A percentile compares a stretch with the other conserved stretches of the same genome.
Conservation (phyloP, 2,113 vertebrate species). For the Nothocercus nigrocapillus region DNA sequence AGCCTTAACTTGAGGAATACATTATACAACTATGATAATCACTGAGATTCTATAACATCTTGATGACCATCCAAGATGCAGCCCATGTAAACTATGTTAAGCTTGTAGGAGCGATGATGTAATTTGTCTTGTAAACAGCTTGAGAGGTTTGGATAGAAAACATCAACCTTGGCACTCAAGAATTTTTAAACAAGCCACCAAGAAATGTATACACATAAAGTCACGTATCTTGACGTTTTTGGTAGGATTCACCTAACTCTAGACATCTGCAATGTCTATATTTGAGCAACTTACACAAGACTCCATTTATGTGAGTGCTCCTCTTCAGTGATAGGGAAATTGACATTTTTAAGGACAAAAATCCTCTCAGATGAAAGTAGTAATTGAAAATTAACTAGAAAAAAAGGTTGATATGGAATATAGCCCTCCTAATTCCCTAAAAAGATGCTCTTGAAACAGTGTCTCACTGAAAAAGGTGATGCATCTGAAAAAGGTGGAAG, state of each 20-base stretch:
- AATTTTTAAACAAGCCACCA: conserved; percentile 39
- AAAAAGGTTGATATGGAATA: background rate
- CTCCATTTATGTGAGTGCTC: fast-evolving
- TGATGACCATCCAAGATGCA: conserved; percentile 49
- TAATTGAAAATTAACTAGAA: background rate
- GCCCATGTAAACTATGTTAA: conserved; percentile 37
- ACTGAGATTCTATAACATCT: conserved; percentile 29
- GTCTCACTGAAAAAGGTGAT: background rate
- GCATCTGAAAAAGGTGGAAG: background rate
- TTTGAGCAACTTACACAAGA: background rate
- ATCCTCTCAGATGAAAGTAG: background rate
- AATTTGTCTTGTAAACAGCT: conserved; percentile 43
- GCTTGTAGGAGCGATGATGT: conserved; percentile 22
- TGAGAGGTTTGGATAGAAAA: conserved; percentile 8
- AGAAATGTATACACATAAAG: conserved; percentile 4
- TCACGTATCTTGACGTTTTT: background rate
- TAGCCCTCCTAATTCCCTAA: background rate
- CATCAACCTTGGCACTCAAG: background rate
- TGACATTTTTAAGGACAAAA: background rate
- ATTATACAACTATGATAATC: background rate
- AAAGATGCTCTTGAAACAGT: background rate
- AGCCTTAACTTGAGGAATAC: conserved; percentile 18
- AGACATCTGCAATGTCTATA: background rate
- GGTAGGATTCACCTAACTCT: background rate
- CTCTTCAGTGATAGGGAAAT: background rate